Evolutionary conservation across 2,888 invertebrate species (phyloP).

Genomic region (Ochropacha duplaris): DNA sequence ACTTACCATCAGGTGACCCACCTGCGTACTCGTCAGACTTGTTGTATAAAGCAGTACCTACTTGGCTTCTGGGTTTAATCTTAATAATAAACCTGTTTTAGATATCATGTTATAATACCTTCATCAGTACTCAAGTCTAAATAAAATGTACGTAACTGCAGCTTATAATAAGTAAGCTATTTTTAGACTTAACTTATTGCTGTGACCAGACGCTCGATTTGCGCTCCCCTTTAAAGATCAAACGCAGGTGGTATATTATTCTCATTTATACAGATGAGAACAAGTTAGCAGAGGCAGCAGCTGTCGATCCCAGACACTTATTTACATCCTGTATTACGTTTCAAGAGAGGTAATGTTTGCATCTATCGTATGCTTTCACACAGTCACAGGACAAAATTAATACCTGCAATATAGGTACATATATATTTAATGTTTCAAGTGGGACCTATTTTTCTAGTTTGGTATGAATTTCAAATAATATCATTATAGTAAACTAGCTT

Average conservation of each 20-base stretch:
- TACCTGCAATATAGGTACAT: too few species aligned
- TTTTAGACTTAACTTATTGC: constrained; percentile 12
- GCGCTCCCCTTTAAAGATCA: constrained; percentile 5
- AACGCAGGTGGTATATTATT: constrained; percentile 2
- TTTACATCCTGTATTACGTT: constrained; percentile 4
- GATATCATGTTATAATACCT: too few species aligned
- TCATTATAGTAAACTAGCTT: too few species aligned
- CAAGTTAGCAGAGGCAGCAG: background rate
- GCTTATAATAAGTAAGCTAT: constrained; percentile 5
- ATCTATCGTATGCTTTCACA: constrained; percentile 1
- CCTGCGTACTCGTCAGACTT: too few species aligned
- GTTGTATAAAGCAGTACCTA: too few species aligned
- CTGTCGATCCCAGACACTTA: background rate
- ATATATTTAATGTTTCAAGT: too few species aligned
- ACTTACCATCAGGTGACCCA: too few species aligned
- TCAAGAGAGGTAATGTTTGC: constrained; percentile 1
- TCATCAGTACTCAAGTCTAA: too few species aligned
- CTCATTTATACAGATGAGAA: constrained; percentile 3
- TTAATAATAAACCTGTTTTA: too few species aligned
- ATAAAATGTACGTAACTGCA: background rate
- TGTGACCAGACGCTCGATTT: background rate
- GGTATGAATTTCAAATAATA: too few species aligned
- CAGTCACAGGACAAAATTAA: background rate
- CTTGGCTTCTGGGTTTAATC: too few species aligned
- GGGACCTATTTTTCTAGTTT: too few species aligned